These are phyloP conservation scores for Chrysopa pallens DNA, from an alignment of 1,140 invertebrate species.

Conservation along the genomic window DNA sequence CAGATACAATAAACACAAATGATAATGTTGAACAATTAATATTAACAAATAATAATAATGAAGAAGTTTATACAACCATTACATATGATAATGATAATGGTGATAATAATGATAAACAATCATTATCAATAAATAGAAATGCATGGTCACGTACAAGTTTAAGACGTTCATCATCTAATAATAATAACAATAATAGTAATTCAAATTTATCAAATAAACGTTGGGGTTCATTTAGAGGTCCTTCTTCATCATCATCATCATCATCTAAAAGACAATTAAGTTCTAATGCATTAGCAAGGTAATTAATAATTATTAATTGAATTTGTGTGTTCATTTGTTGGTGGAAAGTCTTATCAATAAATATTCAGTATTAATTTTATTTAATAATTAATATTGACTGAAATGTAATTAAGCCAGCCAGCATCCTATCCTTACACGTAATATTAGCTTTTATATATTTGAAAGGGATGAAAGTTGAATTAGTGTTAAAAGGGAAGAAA, in stretches of 20 bases:
- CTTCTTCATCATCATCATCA: background rate
- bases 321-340: slow-evolving; percentile 1
- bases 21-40: no score
- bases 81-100: no score
- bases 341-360: slow-evolving; percentile 2
- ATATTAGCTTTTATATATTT: no score
- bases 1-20: no score
- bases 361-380: no score
- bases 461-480: no score
- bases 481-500: no score
- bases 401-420: background rate
- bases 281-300: slow-evolving; percentile 73
- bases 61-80: no score
- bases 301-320: slow-evolving; percentile 15
- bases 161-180: slow-evolving; percentile 52
- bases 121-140: slow-evolving; percentile 39
- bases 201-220: background rate
- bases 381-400: slow-evolving; percentile 1
- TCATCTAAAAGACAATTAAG: slow-evolving; percentile 44
- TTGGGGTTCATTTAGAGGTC: background rate
- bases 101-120: no score
- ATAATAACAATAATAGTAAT: slow-evolving; percentile 8
- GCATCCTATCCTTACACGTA: no score
- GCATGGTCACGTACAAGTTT: slow-evolving; percentile 61
- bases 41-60: no score